A percentile compares a stretch with the other conserved stretches of the same genome.
Evolutionary conservation across 2,113 vertebrate genomes (phyloP).

Genomic region (Pterophyllum scalare): DNA sequence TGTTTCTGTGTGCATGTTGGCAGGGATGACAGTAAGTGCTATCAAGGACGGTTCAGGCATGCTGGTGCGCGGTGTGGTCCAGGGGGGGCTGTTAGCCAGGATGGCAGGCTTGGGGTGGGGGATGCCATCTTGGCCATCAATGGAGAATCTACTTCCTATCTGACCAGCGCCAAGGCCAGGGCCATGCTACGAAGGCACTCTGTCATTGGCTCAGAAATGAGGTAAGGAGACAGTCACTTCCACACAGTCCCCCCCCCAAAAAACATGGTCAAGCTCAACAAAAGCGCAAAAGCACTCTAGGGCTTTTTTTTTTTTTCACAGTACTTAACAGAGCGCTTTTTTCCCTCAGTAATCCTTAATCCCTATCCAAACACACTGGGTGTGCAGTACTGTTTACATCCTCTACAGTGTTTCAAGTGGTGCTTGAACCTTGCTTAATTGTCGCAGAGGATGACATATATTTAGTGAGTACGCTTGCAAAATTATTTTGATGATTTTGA

Average conservation of each 20-base stretch:
- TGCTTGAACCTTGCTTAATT: slow-evolving; percentile 1
- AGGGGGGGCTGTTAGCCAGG: slow-evolving; percentile 92
- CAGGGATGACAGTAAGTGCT: slow-evolving; percentile 96
- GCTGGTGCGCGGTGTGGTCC: slow-evolving; percentile 93
- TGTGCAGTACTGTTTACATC: slow-evolving; percentile 6
- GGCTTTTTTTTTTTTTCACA: neutral
- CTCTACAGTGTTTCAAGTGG: neutral
- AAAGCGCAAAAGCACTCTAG: neutral
- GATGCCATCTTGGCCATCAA: slow-evolving; percentile 94
- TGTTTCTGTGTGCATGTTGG: slow-evolving; percentile 56
- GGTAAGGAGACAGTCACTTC: slow-evolving; percentile 80
- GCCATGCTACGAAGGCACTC: slow-evolving; percentile 95
- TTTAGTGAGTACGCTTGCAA: neutral
- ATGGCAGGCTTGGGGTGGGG: slow-evolving; percentile 91
- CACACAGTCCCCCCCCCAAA: neutral
- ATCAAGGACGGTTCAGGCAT: slow-evolving; percentile 93
- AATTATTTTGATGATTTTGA: neutral
- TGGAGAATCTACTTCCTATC: slow-evolving; percentile 87
- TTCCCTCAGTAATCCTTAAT: slow-evolving; percentile 1
- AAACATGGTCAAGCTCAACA: neutral
- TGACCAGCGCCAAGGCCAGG: slow-evolving; percentile 89
- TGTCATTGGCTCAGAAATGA: slow-evolving; percentile 91
- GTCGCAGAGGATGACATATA: neutral
- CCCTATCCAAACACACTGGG: neutral
- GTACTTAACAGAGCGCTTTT: neutral